phyloP scores from a whole-genome alignment of 2,797 vertebrate genomes.

The Dipus sagitta region DNA sequence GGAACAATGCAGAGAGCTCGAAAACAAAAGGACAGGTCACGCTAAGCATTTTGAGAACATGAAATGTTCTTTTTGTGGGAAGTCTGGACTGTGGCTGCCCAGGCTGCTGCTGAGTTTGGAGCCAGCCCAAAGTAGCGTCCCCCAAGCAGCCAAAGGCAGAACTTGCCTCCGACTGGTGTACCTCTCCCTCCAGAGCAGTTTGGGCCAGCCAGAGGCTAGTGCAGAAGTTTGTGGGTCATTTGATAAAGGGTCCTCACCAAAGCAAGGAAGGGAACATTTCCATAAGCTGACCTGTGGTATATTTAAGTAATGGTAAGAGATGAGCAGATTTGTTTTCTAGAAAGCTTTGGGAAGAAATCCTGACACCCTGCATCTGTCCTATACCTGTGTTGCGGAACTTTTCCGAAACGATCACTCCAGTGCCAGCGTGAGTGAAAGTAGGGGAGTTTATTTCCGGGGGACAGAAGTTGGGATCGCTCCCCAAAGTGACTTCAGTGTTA shows the following conservation, averaged over 20 bases:
- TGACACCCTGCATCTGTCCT: neutral
- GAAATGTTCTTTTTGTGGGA: slow-evolving; percentile 31
- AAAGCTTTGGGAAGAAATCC: neutral
- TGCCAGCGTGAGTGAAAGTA: too few species aligned
- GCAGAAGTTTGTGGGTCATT: neutral
- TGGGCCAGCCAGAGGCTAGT: neutral
- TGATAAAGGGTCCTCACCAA: neutral
- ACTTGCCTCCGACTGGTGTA: neutral
- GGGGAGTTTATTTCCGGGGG: too few species aligned
- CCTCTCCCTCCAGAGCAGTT: neutral
- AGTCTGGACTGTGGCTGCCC: neutral
- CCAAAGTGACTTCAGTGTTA: too few species aligned
- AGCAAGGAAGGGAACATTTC: neutral
- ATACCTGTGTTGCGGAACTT: too few species aligned
- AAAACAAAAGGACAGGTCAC: slow-evolving; percentile 45
- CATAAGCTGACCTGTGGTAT: neutral
- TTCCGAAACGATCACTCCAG: too few species aligned
- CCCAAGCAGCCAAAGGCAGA: neutral
- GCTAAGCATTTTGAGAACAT: neutral
- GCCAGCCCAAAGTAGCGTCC: neutral
- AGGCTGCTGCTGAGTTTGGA: neutral
- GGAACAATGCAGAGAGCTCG: slow-evolving; percentile 25
- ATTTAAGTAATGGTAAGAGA: neutral
- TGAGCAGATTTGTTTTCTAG: slow-evolving; percentile 1
- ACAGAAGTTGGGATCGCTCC: too few species aligned